Evolutionary conservation across 2,797 vertebrate species (phyloP).

Genomic region (Chaenodraco wilsoni): DNA sequence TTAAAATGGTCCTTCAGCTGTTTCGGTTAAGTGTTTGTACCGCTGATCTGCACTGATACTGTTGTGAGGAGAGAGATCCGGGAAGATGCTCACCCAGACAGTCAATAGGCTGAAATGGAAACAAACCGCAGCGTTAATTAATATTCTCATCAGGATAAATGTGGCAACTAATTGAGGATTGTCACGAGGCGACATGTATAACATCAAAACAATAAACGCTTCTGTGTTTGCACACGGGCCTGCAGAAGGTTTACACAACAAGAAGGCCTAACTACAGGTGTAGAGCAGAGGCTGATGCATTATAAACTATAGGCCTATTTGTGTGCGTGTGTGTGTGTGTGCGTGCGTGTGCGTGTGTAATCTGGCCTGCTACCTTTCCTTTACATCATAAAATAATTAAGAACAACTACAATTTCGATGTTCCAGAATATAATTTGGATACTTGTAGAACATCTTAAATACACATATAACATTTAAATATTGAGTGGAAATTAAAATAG

Average conservation of each 20-base stretch:
- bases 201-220: conserved; percentile 9
- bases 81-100: conserved; percentile 31
- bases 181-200: conserved; percentile 11
- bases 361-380: conserved; percentile 10
- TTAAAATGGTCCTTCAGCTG: conserved; percentile 61
- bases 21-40: conserved; percentile 45
- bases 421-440: not conserved
- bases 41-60: conserved; percentile 45
- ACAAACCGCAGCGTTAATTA: conserved; percentile 20
- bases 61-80: conserved; percentile 25
- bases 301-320: not conserved
- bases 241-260: not conserved
- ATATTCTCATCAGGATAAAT: conserved; percentile 37
- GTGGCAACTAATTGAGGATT: conserved; percentile 26
- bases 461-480: not conserved
- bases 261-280: conserved; percentile 9
- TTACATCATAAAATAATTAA: not conserved
- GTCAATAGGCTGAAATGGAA: conserved; percentile 7
- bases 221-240: not conserved
- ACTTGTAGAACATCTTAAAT: not conserved
- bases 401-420: not conserved
- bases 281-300: conserved; percentile 10
- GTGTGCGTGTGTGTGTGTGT: not conserved
- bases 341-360: not conserved
- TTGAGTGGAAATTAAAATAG: not conserved